These are phyloP conservation scores for Acromyrmex echinatior DNA, from an alignment of 1,140 invertebrate genomes.

Conservation along the genomic window DNA sequence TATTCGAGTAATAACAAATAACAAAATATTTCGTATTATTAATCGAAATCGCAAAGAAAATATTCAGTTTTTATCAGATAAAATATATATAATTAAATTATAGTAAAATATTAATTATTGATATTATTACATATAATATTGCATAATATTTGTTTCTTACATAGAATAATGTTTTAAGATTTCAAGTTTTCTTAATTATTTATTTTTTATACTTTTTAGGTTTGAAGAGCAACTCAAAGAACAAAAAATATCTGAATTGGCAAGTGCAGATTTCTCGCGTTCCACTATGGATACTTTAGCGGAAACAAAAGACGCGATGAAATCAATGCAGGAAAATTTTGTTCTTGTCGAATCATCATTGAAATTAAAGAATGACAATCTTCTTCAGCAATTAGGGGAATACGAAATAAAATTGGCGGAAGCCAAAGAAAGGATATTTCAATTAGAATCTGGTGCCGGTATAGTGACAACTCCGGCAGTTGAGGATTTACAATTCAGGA, in stretches of 20 bases:
- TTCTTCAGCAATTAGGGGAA: constrained; percentile 82
- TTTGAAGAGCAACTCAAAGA: constrained; percentile 77
- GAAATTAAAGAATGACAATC: constrained; percentile 82
- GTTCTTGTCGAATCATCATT: constrained; percentile 86
- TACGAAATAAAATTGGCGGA: constrained; percentile 82
- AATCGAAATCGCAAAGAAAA: constrained; percentile 19
- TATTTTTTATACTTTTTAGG: constrained; percentile 63
- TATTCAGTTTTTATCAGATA: neutral
- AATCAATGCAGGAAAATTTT: constrained; percentile 88
- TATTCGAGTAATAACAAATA: neutral
- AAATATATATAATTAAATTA: too few relatives aligned
- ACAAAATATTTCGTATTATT: neutral
- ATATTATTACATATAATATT: neutral
- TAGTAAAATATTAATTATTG: neutral
- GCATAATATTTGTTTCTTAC: constrained; percentile 28
- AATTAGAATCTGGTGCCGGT: constrained; percentile 79
- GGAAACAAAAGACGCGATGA: constrained; percentile 88
- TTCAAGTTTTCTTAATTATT: neutral
- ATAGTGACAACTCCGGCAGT: constrained; percentile 73
- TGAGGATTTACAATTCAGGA: constrained; percentile 78
- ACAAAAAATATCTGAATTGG: constrained; percentile 79
- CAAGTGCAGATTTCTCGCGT: constrained; percentile 80
- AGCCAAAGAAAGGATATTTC: constrained; percentile 78
- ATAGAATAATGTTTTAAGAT: neutral
- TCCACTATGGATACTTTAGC: constrained; percentile 86